Evolutionary conservation across 2,113 vertebrate species (phyloP), one percentile per base, ranked within the genome.

Genomic region (Uropsilus gracilis): DNA sequence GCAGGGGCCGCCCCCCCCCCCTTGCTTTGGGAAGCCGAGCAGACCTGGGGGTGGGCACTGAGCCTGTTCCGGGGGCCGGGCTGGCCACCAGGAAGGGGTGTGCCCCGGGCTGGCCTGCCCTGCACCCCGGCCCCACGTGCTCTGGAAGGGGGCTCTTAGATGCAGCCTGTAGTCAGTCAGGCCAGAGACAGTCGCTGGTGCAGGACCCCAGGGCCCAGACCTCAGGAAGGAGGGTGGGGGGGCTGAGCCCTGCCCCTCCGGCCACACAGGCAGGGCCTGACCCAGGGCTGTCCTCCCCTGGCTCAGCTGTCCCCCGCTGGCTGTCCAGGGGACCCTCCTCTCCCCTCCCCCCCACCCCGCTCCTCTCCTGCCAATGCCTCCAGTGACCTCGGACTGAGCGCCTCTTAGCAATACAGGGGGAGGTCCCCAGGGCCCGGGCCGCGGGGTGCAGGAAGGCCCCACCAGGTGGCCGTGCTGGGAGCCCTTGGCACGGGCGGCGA

Each of bases 321-420:
- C 57, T 34, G 48, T 64, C 97, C 85, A 16, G 63, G 12, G 59
- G 73, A 78, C 26, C 68, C 94, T 37, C 30, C 44, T n/a, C 28
- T n/a, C 71, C 48, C 44, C 50, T n/a, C 26, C n/a, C 64, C 66
- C 57, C 37, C 24, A 26, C 44, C n/a, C 57, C 12, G 0, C 24
- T 48, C 50, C 61, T 30, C 57, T 32, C 71, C 86, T 28, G 1
- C 72, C 3, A 11, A 84, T 64, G 90, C 95, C 91, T 94, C 57
- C 0, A 80, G 89, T 14, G 28, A 72, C 92, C 96, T 95, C 89
- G 75, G 61, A 96, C 89, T 26, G 97, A 94, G 57, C 75, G 90
- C 93, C 97, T 95, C 95, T 71, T 55, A 97, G 97, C 98, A 97
- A 98, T 96, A 94, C 96, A 91, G 34, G 84, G 96, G 84, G 97